Conservation (phyloP, 2,888 invertebrate species). For the Meteorus colon region DNA sequence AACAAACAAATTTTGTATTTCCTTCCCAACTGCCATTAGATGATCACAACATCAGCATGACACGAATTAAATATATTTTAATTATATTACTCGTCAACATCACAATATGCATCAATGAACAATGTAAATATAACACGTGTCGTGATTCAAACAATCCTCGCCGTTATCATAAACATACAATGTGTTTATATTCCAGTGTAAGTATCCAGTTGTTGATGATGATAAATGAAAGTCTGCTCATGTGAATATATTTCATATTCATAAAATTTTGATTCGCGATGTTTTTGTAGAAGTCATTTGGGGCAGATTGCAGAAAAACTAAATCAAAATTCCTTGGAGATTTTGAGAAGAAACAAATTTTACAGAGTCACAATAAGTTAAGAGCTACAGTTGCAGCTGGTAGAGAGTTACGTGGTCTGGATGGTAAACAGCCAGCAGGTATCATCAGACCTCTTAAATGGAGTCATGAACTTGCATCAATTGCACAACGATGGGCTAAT, state of each 20-base stretch:
- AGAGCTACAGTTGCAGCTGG: constrained; percentile 51
- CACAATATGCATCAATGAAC: background rate
- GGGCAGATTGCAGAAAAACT: background rate
- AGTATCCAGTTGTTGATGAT: background rate
- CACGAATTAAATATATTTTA: background rate
- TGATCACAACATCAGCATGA: background rate
- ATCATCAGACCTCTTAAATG: constrained; percentile 42
- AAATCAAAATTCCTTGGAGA: background rate
- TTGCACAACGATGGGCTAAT: constrained; percentile 70
- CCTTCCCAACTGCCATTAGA: too few species aligned
- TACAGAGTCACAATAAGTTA: constrained; percentile 50
- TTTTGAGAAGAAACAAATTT: constrained; percentile 39
- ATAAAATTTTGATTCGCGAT: background rate
- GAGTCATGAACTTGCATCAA: constrained; percentile 63
- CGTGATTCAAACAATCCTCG: background rate
- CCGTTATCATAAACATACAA: background rate
- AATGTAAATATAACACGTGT: background rate
- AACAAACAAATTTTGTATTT: too few species aligned
- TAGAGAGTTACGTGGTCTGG: constrained; percentile 48
- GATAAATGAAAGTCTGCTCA: background rate
- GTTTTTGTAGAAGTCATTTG: background rate
- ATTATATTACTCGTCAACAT: background rate
- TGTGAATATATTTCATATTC: background rate
- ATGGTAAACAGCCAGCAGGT: constrained; percentile 55
- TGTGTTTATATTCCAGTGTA: background rate